A percentile compares a stretch with the other conserved stretches of the same genome.
These are phyloP conservation scores for Menidia beryllina DNA, from an alignment of 2,113 vertebrate species.

Conservation along the genomic window DNA sequence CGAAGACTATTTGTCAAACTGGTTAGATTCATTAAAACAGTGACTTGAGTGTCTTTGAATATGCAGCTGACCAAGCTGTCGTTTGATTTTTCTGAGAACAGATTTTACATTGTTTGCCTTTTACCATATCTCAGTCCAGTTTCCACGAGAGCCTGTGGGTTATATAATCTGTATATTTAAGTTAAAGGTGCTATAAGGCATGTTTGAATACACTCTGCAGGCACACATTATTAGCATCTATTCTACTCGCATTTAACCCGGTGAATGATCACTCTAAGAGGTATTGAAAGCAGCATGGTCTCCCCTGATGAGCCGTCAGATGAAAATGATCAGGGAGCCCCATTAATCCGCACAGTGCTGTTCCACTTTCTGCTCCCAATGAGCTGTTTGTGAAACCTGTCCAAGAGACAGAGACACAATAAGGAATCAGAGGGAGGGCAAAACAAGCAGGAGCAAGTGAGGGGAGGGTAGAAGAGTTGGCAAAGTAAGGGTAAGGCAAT, in stretches of 20 bases:
- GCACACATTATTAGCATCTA: constrained; percentile 26
- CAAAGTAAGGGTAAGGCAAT: constrained; percentile 35
- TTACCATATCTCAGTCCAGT: not conserved
- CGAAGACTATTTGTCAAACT: too few relatives aligned
- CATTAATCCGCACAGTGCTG: constrained; percentile 50
- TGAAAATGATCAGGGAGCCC: constrained; percentile 53
- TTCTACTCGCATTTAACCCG: constrained; percentile 18
- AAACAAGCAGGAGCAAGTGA: not conserved
- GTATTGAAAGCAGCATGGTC: constrained; percentile 20
- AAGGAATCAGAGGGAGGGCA: constrained; percentile 7
- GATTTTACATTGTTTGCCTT: not conserved
- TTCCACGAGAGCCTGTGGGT: constrained; percentile 23
- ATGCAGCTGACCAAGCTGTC: too few relatives aligned
- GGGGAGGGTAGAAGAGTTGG: constrained; percentile 7
- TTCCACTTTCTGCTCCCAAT: constrained; percentile 42
- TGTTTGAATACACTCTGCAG: constrained; percentile 2
- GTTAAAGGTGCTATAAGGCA: constrained; percentile 13
- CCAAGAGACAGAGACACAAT: constrained; percentile 23
- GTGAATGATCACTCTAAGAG: constrained; percentile 1
- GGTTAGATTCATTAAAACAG: too few relatives aligned
- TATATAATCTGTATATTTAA: constrained; percentile 6
- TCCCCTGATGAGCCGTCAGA: constrained; percentile 66
- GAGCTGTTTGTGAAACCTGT: constrained; percentile 56
- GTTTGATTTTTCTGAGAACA: not conserved
- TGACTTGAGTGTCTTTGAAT: too few relatives aligned